Evolutionary conservation across 2,797 vertebrate genomes (phyloP).

Genomic region (Hippocampus kuda): DNA sequence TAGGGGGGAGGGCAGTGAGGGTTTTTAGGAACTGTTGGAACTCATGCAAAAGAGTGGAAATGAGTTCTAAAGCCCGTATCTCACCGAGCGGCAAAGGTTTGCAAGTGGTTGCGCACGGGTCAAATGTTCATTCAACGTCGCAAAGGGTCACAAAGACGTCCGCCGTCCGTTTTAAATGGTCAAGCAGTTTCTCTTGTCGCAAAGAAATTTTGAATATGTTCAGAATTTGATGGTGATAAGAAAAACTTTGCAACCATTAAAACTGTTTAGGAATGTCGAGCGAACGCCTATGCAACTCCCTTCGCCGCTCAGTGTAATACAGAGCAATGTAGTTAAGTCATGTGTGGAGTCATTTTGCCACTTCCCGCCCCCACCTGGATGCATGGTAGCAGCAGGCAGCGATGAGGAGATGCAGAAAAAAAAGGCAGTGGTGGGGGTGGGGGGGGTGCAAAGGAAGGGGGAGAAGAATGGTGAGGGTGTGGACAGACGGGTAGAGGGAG

Average conservation of each 20-base stretch:
- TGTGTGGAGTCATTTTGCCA: slow-evolving; percentile 49
- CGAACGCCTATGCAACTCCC: no score
- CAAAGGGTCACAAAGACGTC: no score
- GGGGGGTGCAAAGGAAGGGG: slow-evolving; percentile 15
- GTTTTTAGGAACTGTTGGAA: neutral
- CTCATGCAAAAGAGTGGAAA: slow-evolving; percentile 48
- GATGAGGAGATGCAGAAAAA: slow-evolving; percentile 36
- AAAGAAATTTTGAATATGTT: no score
- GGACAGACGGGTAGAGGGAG: slow-evolving; percentile 63
- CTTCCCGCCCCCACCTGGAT: slow-evolving; percentile 51
- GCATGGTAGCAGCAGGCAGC: slow-evolving; percentile 51
- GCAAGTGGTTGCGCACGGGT: no score
- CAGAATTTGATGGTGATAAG: no score
- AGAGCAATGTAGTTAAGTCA: slow-evolving; percentile 40
- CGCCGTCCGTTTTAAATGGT: no score
- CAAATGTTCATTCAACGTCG: no score
- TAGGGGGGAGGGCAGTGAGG: neutral
- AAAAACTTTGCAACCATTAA: no score
- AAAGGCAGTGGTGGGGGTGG: slow-evolving; percentile 32
- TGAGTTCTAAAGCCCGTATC: slow-evolving; percentile 27
- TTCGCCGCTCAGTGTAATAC: neutral
- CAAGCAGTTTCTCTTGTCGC: no score
- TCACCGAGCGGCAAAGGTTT: no score
- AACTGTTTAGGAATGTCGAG: no score
- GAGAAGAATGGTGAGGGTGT: slow-evolving; percentile 8